Conservation (phyloP, 2,888 invertebrate species). For the Salpingus planirostris region DNA sequence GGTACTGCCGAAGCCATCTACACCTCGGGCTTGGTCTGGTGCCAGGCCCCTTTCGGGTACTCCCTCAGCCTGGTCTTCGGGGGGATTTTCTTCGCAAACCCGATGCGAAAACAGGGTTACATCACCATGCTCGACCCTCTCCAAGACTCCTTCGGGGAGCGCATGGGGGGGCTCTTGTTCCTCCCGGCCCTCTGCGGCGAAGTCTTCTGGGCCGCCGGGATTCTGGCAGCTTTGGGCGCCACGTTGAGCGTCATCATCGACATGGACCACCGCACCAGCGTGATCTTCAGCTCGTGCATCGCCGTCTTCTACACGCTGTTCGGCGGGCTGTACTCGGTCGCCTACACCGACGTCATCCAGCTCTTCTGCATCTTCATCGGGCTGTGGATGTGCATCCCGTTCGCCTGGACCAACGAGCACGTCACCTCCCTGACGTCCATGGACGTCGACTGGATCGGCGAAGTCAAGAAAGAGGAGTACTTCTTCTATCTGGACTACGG, state of each 20-base stretch:
- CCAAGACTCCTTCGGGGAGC: slow-evolving; percentile 91
- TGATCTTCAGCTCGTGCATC: slow-evolving; percentile 91
- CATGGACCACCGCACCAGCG: slow-evolving; percentile 86
- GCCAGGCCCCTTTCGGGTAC: slow-evolving; percentile 99
- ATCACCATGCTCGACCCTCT: slow-evolving; percentile 98
- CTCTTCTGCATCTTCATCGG: slow-evolving; percentile 97
- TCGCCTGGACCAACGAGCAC: slow-evolving; percentile 82
- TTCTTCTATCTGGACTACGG: slow-evolving; percentile 85
- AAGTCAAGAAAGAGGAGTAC: slow-evolving; percentile 59
- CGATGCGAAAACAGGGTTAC: slow-evolving; percentile 96
- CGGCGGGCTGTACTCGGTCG: slow-evolving; percentile 96
- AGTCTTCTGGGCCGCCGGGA: slow-evolving; percentile 98
- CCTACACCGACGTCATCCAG: slow-evolving; percentile 98
- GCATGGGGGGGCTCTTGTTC: slow-evolving; percentile 95
- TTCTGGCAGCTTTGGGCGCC: slow-evolving; percentile 91
- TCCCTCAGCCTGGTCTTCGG: slow-evolving; percentile 92
- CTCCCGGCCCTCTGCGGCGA: slow-evolving; percentile 95
- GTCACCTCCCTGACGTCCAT: slow-evolving; percentile 73
- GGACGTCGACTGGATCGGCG: slow-evolving; percentile 86
- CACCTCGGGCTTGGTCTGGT: slow-evolving; percentile 88
- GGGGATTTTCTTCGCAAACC: slow-evolving; percentile 95
- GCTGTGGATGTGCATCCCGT: slow-evolving; percentile 96
- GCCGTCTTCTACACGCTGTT: slow-evolving; percentile 97
- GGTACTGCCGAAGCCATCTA: slow-evolving; percentile 97
- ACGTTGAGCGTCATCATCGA: slow-evolving; percentile 95